Evolutionary conservation across 2,888 invertebrate species (phyloP).

Genomic region (Melinaea menophilus): DNA sequence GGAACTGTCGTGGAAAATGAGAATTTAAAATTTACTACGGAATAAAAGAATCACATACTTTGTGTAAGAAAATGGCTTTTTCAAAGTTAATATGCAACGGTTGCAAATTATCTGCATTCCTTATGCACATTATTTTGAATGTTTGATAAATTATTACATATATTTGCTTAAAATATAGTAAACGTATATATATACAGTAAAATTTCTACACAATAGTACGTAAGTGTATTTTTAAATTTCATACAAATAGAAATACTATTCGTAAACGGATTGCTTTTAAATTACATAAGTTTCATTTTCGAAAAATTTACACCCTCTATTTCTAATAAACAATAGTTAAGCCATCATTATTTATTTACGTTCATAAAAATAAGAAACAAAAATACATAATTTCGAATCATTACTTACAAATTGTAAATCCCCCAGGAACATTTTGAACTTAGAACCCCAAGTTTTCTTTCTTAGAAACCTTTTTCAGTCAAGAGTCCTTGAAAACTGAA

Average conservation of each 20-base stretch:
- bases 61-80: slow-evolving; percentile 6
- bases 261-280: too few relatives aligned
- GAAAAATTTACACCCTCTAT: neutral
- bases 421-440: slow-evolving; percentile 26
- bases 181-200: too few relatives aligned
- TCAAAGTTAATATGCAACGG: slow-evolving; percentile 5
- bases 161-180: too few relatives aligned
- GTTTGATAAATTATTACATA: too few relatives aligned
- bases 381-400: neutral
- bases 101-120: neutral
- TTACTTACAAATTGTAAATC: slow-evolving; percentile 18
- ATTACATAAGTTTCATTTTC: too few relatives aligned
- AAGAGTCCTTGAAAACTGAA: slow-evolving; percentile 52
- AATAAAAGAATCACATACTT: slow-evolving; percentile 16
- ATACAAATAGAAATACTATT: too few relatives aligned
- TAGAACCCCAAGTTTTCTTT: slow-evolving; percentile 29
- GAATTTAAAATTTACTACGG: slow-evolving; percentile 23
- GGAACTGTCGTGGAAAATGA: slow-evolving; percentile 29
- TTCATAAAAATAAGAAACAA: neutral
- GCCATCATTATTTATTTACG: neutral
- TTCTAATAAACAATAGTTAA: neutral
- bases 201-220: neutral
- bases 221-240: neutral
- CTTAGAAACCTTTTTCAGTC: slow-evolving; percentile 33
- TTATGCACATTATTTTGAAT: neutral